Conservation (phyloP, 2,113 vertebrate genomes). For the Xenopus borealis region DNA sequence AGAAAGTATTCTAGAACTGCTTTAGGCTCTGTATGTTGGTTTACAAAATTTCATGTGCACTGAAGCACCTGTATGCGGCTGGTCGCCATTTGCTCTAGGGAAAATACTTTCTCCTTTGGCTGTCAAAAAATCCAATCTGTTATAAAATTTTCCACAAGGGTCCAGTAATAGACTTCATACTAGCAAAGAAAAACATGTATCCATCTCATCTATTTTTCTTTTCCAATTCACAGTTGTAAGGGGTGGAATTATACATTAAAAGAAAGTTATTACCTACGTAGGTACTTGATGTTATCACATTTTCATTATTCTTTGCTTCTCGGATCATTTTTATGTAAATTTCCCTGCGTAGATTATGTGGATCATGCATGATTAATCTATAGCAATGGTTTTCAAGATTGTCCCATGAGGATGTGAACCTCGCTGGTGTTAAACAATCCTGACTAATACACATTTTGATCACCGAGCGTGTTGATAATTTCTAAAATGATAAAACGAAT, state of each 20-base stretch:
- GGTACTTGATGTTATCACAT: conserved; percentile 25
- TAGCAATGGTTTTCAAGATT: conserved; percentile 1
- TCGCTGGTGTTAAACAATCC: conserved; percentile 1
- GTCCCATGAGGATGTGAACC: neutral
- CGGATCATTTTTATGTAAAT: conserved; percentile 26
- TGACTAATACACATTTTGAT: conserved; percentile 17
- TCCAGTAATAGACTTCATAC: conserved; percentile 35
- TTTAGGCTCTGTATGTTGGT: neutral
- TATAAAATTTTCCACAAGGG: conserved; percentile 30
- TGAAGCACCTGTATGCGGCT: conserved; percentile 3
- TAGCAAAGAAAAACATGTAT: conserved; percentile 9
- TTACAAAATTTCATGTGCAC: neutral
- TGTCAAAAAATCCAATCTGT: conserved; percentile 25
- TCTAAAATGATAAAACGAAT: conserved; percentile 5
- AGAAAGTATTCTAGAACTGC: too few species aligned
- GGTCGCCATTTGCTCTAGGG: conserved; percentile 23
- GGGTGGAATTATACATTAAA: conserved; percentile 25
- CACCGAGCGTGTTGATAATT: neutral
- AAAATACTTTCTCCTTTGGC: conserved; percentile 19
- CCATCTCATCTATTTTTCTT: conserved; percentile 2
- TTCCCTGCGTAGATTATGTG: conserved; percentile 1
- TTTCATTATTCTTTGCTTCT: conserved; percentile 1
- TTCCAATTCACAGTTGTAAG: conserved; percentile 1
- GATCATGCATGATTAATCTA: conserved; percentile 8
- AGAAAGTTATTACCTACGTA: conserved; percentile 24